These are phyloP conservation scores for Crotalus viridis DNA, from an alignment of 2,113 vertebrate species.

Conservation along the genomic window DNA sequence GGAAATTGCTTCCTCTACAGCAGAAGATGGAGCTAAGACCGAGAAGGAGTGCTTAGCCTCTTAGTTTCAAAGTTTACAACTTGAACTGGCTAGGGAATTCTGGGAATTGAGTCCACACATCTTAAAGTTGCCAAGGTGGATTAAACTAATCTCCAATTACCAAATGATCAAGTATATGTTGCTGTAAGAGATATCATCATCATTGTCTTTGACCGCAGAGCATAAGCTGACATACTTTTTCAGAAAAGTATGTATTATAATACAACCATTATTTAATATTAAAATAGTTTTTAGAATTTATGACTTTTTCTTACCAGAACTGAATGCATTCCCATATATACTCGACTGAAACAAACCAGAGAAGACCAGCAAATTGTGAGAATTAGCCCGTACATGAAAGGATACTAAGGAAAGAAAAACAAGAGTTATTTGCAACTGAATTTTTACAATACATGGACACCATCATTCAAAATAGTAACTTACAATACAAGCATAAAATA, in stretches of 20 bases:
- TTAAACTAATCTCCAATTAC: background rate
- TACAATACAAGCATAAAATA: background rate
- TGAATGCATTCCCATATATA: constrained; percentile 99
- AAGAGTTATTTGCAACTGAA: constrained; percentile 8
- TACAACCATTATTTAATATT: background rate
- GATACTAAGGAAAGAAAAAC: constrained; percentile 77
- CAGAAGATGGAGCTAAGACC: background rate
- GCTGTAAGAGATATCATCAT: background rate
- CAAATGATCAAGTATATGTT: background rate
- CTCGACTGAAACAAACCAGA: constrained; percentile 91
- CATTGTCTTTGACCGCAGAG: background rate
- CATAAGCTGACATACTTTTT: background rate
- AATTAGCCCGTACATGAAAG: constrained; percentile 79
- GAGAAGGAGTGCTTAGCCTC: background rate
- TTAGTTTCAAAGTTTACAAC: background rate
- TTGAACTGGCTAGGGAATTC: background rate
- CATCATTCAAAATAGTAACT: background rate
- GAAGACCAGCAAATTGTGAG: constrained; percentile 88
- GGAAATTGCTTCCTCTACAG: background rate
- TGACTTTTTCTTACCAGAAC: constrained; percentile 85
- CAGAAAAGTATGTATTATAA: background rate
- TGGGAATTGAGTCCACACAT: background rate
- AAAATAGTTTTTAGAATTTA: background rate
- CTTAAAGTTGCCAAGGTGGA: background rate
- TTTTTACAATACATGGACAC: background rate